A percentile compares a stretch with the other conserved stretches of the same genome.
These are phyloP conservation scores for Elephas maximus DNA, from an alignment of 2,113 vertebrate species.

Conservation along the genomic window DNA sequence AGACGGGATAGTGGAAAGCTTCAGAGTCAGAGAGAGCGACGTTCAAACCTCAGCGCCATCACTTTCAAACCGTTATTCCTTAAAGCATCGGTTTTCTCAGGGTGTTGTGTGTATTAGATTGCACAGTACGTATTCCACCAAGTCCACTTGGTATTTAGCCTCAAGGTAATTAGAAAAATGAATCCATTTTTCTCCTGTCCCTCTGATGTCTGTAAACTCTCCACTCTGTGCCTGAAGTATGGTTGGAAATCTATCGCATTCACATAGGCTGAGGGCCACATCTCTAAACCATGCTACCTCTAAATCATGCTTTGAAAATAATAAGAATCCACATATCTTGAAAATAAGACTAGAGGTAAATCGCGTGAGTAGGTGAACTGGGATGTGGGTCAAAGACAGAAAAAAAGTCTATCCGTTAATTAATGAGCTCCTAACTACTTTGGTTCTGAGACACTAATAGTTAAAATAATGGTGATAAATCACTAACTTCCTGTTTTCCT, in stretches of 20 bases:
- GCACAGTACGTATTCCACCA: not conserved
- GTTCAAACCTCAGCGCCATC: not conserved
- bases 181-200: not conserved
- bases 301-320: not conserved
- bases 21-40: not conserved
- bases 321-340: not conserved
- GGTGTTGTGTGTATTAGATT: not conserved
- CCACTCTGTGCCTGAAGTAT: not conserved
- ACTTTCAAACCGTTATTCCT: not conserved
- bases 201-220: not conserved
- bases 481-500: slow-evolving; percentile 22
- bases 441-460: not conserved
- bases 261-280: fast-evolving
- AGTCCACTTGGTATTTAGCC: not conserved
- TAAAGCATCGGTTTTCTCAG: not conserved
- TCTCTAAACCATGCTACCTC: not conserved
- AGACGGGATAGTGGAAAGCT: not conserved
- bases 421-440: not conserved
- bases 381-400: not conserved
- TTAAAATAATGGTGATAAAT: slow-evolving; percentile 52
- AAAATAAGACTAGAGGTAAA: not conserved
- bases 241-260: not conserved
- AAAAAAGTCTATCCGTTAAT: not conserved
- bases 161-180: not conserved
- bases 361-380: not conserved